phyloP scores from a whole-genome alignment of 2,888 invertebrate species.

The Empis stercorea region DNA sequence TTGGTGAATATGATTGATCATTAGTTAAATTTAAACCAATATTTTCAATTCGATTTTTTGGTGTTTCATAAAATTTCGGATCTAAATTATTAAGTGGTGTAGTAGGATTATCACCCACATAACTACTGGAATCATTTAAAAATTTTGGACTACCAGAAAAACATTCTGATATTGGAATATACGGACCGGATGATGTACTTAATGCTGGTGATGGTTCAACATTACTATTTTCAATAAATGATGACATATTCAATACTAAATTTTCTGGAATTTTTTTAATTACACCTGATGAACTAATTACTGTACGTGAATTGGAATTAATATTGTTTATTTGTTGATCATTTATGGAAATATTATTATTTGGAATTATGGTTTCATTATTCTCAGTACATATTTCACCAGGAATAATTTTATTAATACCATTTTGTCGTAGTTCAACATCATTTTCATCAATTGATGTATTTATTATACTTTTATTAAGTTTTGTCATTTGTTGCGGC shows the following conservation, averaged over 20 bases:
- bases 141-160: conserved; percentile 58
- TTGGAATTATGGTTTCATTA: background rate
- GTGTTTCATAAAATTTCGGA: conserved; percentile 43
- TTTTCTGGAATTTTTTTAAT: conserved; percentile 36
- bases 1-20: conserved; percentile 37
- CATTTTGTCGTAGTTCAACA: background rate
- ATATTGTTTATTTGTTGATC: conserved; percentile 5
- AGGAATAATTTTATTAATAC: background rate
- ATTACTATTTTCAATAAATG: conserved; percentile 23
- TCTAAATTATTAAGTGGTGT: conserved; percentile 37
- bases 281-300: too few species aligned
- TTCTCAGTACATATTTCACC: background rate
- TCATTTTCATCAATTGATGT: too few species aligned
- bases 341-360: conserved; percentile 12
- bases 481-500: background rate
- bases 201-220: conserved; percentile 49
- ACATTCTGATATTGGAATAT: conserved; percentile 87
- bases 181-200: conserved; percentile 62
- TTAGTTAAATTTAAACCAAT: conserved; percentile 36
- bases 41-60: conserved; percentile 31
- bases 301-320: too few species aligned
- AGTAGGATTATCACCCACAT: conserved; percentile 22
- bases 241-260: conserved; percentile 29
- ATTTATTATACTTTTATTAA: background rate
- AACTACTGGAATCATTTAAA: background rate